These are phyloP conservation scores for Rhabdomys pumilio DNA, from an alignment of 2,797 vertebrate genomes.

Conservation along the genomic window DNA sequence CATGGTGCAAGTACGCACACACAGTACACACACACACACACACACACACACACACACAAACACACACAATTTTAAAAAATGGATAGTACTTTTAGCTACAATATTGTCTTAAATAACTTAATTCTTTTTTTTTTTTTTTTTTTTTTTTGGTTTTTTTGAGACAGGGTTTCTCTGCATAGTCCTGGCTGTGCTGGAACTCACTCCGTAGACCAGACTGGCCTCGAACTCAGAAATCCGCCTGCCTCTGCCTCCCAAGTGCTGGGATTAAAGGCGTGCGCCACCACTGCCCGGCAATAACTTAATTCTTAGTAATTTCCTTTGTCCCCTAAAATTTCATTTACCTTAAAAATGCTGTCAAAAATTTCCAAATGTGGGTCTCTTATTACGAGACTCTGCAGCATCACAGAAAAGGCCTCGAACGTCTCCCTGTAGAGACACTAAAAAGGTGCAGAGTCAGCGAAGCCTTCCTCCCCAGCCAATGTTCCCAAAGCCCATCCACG, in stretches of 20 bases:
- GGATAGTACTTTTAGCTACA: background rate
- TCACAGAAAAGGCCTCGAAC: constrained; percentile 82
- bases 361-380: constrained; percentile 83
- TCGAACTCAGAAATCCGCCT: too few species aligned
- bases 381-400: constrained; percentile 85
- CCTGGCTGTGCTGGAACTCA: too few species aligned
- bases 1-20: background rate
- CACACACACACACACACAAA: background rate
- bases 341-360: constrained; percentile 84
- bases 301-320: constrained; percentile 31
- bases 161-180: too few species aligned
- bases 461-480: accelerated
- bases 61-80: background rate
- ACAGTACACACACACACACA: background rate
- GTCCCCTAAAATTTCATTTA: constrained; percentile 56
- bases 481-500: background rate
- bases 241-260: too few species aligned
- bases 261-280: too few species aligned
- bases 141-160: too few species aligned
- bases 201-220: too few species aligned
- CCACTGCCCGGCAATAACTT: too few species aligned
- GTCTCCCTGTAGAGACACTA: constrained; percentile 83
- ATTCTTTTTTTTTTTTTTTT: too few species aligned
- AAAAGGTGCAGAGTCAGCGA: constrained; percentile 40
- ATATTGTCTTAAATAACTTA: background rate